These are phyloP conservation scores for Salvator merianae DNA, from an alignment of 2,113 vertebrate species.

Conservation along the genomic window DNA sequence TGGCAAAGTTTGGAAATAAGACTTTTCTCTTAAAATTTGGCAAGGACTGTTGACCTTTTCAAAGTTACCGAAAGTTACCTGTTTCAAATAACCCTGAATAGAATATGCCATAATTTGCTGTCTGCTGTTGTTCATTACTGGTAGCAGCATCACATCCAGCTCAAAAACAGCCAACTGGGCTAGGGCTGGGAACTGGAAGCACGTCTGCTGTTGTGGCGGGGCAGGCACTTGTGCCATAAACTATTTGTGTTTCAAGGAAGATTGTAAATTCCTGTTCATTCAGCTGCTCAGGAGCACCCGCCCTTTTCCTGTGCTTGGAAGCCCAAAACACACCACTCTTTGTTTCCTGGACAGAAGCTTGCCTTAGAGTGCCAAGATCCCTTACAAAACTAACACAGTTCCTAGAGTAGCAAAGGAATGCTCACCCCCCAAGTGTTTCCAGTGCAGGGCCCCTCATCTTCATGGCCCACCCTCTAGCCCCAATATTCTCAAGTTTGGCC, in stretches of 20 bases:
- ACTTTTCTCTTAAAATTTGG: neutral
- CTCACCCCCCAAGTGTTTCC: rapidly evolving
- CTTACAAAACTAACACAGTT: constrained; percentile 16
- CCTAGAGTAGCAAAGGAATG: neutral
- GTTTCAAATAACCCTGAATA: neutral
- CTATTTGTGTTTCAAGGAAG: constrained; percentile 18
- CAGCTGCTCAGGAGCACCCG: neutral
- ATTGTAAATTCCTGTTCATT: constrained; percentile 10
- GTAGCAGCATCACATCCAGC: neutral
- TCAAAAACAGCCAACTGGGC: neutral
- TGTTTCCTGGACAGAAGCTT: rapidly evolving
- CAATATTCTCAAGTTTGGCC: neutral
- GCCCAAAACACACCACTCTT: neutral
- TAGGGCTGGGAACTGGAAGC: neutral
- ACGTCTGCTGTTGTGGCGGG: neutral
- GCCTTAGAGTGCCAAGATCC: neutral
- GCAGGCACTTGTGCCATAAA: neutral
- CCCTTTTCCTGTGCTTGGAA: neutral
- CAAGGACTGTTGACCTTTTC: neutral
- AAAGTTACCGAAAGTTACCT: neutral
- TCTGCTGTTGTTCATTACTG: neutral
- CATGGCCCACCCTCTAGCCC: neutral
- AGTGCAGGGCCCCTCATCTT: neutral
- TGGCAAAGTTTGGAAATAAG: neutral
- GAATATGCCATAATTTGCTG: neutral